phyloP scores from a whole-genome alignment of 2,113 vertebrate species.

The Thunnus thynnus region DNA sequence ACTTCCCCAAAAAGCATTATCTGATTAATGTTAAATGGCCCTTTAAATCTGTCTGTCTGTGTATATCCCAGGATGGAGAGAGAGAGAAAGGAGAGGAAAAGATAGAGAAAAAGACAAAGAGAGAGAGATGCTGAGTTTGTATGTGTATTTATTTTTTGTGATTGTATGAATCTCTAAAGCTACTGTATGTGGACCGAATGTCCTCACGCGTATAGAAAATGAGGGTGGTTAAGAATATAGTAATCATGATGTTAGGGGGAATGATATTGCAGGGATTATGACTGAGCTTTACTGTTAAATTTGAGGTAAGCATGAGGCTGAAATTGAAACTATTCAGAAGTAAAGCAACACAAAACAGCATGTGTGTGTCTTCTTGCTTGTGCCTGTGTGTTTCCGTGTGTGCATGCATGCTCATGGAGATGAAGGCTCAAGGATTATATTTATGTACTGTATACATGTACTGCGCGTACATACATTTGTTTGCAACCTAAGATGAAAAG shows the following conservation, averaged over 20 bases:
- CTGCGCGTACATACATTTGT: too few species aligned
- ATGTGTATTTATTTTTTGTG: not conserved
- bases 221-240: not conserved
- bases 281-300: not conserved
- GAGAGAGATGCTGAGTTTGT: not conserved
- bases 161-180: slow-evolving; percentile 5
- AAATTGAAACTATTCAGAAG: too few species aligned
- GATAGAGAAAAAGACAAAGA: not conserved
- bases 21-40: not conserved
- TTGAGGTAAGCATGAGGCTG: not conserved
- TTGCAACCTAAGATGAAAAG: not conserved
- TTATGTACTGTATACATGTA: not conserved
- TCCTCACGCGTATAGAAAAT: too few species aligned
- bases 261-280: not conserved
- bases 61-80: not conserved
- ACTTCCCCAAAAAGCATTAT: slow-evolving; percentile 18
- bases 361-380: not conserved
- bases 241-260: not conserved
- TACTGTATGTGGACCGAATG: not conserved
- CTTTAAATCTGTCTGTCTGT: slow-evolving; percentile 15
- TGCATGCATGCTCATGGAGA: not conserved
- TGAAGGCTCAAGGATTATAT: not conserved
- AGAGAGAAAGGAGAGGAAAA: not conserved
- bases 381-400: too few species aligned
- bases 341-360: not conserved